A percentile compares a stretch with the other conserved stretches of the same genome.
These are phyloP conservation scores for Zeuzera pyrina DNA, from an alignment of 2,888 invertebrate species.

Conservation along the genomic window DNA sequence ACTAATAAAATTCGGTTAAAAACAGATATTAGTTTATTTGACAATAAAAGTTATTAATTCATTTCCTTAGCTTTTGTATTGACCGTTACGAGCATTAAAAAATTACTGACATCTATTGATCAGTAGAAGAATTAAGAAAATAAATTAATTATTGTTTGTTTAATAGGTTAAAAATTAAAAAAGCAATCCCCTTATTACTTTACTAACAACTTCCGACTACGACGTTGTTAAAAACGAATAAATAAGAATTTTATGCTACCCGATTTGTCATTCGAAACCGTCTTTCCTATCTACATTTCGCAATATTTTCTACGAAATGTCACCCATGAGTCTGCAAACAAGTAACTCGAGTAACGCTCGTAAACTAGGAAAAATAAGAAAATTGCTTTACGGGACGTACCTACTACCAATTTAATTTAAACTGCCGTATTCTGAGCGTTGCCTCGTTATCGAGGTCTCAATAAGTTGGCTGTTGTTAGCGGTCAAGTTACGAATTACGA, in stretches of 20 bases:
- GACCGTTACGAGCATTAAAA: too few relatives aligned
- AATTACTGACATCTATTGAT: not conserved
- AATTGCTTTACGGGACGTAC: slow-evolving; percentile 37
- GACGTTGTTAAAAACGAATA: too few relatives aligned
- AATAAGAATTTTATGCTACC: too few relatives aligned
- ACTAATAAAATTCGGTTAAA: too few relatives aligned
- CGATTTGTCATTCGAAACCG: too few relatives aligned
- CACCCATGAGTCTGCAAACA: slow-evolving; percentile 56
- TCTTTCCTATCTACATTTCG: slow-evolving; percentile 6
- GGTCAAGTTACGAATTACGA: slow-evolving; percentile 61
- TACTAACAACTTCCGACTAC: too few relatives aligned
- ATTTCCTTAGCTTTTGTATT: too few relatives aligned
- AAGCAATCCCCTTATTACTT: too few relatives aligned
- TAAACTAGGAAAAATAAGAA: slow-evolving; percentile 47
- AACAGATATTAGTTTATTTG: too few relatives aligned
- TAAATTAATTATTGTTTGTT: not conserved
- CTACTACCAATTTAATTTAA: slow-evolving; percentile 21
- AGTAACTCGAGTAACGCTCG: slow-evolving; percentile 46
- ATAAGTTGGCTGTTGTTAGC: slow-evolving; percentile 11
- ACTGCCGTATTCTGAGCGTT: not conserved
- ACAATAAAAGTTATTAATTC: too few relatives aligned
- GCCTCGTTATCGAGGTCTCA: slow-evolving; percentile 15
- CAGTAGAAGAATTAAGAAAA: not conserved
- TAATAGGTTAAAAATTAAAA: not conserved
- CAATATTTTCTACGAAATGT: slow-evolving; percentile 44